phyloP scores from a whole-genome alignment of 2,888 invertebrate genomes.

The Argyresthia albistria region DNA sequence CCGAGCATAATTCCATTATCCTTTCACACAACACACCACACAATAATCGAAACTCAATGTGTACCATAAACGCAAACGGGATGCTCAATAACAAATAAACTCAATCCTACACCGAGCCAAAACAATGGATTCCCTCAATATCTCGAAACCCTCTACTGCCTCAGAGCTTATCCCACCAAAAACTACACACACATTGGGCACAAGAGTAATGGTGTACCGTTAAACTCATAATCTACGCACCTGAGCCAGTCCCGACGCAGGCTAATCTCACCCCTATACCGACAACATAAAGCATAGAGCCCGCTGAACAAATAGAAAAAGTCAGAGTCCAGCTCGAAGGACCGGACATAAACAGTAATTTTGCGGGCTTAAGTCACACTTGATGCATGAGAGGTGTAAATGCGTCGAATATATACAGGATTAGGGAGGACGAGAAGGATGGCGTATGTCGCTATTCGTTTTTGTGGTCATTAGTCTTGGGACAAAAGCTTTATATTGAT shows the following conservation, averaged over 20 bases:
- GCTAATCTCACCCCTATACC: slow-evolving; percentile 2
- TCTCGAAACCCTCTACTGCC: neutral
- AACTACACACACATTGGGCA: slow-evolving; percentile 26
- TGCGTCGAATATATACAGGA: slow-evolving; percentile 36
- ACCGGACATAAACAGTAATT: slow-evolving; percentile 66
- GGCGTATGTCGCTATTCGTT: slow-evolving; percentile 13
- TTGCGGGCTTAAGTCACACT: slow-evolving; percentile 49
- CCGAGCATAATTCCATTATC: neutral
- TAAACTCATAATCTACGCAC: slow-evolving; percentile 40
- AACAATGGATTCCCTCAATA: neutral
- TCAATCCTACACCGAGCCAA: no score
- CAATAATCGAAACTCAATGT: neutral
- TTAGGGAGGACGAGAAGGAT: slow-evolving; percentile 32
- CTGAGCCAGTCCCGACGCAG: slow-evolving; percentile 30
- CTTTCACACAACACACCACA: neutral
- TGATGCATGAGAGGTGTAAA: slow-evolving; percentile 48
- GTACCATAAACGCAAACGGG: no score
- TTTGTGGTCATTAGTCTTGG: neutral
- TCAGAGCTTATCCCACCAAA: slow-evolving; percentile 16
- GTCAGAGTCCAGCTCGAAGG: slow-evolving; percentile 38
- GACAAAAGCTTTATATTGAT: neutral
- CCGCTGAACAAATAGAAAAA: neutral
- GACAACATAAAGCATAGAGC: neutral
- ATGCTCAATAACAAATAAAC: no score
- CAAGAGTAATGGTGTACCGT: slow-evolving; percentile 25